Base-by-base conservation (phyloP, 2,797 vertebrate genomes). In the Lutra lutra region DNA sequence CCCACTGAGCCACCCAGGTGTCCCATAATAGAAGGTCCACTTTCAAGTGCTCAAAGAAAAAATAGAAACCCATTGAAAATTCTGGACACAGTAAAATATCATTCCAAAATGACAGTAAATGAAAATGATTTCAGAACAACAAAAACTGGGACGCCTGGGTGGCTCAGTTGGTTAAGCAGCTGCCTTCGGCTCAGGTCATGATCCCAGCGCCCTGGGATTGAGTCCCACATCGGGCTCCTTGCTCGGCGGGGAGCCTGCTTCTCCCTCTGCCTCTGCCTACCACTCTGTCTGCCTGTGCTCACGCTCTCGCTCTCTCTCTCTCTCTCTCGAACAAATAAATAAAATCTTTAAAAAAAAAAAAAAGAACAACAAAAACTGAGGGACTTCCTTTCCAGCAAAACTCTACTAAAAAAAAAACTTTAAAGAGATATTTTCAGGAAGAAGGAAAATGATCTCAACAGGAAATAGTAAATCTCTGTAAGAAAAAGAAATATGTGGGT, bases 1-100 rank as follows among this genome's bases (percentile, higher is more conserved):
- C 38, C 51, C 15, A 51, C 51, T 5, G 51, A 51, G 48, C 14
- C 48, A 15, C 48, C 14, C 48, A 51, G 48, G 48, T 0, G 15
- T 1, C 48, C 48, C 15, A 17, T 48, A 80, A 89, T 23, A 25
- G 43, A 93, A 86, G n/a, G 4, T 83, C 6, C 25, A 56, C 15
- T 93, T 86, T 87, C 20, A 72, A 91, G 1, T n/a, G 2, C 62
- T 56, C 35, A 91, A 73, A 95, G 54, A 62, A 95, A 62, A 95
- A 70, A 91, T 7, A 78, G 14, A 15, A 70, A 27, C 32, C 5
- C 4, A 25, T 8, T 8, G n/a, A 29, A 66, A 82, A 68, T 13
- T 32, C 7, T 58, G 54, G 10, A 60, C 1, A 32, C 54, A 38
- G 38, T 68, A 40, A 95, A 89, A 43, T 25, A 43, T 32, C 2